Conservation (phyloP, 2,113 vertebrate species). For the Heterochromis multidens region DNA sequence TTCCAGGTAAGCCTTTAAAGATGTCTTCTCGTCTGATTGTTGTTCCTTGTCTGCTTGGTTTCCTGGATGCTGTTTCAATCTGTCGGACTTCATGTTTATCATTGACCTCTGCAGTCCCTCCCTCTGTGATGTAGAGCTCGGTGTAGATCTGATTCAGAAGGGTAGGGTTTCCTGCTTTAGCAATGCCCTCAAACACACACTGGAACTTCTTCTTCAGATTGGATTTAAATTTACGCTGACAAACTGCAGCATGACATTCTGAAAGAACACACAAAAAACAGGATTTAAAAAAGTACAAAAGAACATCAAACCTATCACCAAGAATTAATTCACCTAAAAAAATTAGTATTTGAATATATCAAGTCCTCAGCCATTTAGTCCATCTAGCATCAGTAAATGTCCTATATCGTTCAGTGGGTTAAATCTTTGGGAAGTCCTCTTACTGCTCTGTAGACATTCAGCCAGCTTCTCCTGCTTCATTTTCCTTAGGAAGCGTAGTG, state of each 20-base stretch:
- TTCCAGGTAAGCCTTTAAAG: not conserved
- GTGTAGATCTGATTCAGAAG: conserved; percentile 40
- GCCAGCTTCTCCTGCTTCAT: not conserved
- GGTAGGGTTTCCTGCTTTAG: not conserved
- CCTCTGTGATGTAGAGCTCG: conserved; percentile 49
- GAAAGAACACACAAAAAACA: not conserved
- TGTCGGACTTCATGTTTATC: not conserved
- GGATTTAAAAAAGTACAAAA: not conserved
- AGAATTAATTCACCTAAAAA: not conserved
- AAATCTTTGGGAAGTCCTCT: not conserved
- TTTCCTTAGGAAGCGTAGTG: not conserved
- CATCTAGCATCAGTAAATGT: too few relatives aligned
- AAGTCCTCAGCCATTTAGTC: not conserved
- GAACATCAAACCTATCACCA: not conserved
- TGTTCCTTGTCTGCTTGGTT: not conserved
- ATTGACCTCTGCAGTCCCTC: not conserved
- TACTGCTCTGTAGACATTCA: not conserved
- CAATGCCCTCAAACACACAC: not conserved
- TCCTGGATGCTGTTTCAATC: not conserved
- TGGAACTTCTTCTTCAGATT: not conserved
- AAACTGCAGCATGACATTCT: not conserved
- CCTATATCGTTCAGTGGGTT: not conserved
- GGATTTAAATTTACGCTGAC: not conserved
- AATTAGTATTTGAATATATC: not conserved
- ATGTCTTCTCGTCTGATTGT: not conserved